phyloP scores from a whole-genome alignment of 2,888 invertebrate species.

The Latheticus oryzae region DNA sequence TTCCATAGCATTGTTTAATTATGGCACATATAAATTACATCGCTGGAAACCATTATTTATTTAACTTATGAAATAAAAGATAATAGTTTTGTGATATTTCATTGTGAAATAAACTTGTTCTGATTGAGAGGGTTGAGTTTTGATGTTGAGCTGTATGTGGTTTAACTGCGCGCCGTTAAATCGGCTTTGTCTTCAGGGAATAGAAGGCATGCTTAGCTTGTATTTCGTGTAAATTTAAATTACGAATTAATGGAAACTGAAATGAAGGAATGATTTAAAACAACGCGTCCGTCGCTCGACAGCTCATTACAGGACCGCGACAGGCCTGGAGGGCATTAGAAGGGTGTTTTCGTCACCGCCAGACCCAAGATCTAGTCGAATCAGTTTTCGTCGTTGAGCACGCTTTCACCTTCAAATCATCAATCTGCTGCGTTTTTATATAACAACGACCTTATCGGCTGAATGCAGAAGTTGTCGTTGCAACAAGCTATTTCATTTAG shows the following conservation, averaged over 20 bases:
- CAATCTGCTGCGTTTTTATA: conserved; percentile 43
- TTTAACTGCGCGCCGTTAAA: too few species aligned
- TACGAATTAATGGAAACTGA: conserved; percentile 51
- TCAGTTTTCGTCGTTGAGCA: conserved; percentile 37
- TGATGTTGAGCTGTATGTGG: too few species aligned
- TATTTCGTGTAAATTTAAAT: conserved; percentile 47
- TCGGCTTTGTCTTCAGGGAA: too few species aligned
- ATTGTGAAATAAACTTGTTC: too few species aligned
- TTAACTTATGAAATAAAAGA: too few species aligned
- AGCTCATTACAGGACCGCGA: conserved; percentile 46
- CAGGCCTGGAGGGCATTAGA: conserved; percentile 30
- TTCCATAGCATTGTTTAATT: too few species aligned
- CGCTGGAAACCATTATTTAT: too few species aligned
- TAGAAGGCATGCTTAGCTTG: conserved; percentile 16
- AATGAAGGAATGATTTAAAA: conserved; percentile 53
- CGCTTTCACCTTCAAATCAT: conserved; percentile 41
- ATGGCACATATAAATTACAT: too few species aligned
- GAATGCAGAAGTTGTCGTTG: conserved; percentile 44
- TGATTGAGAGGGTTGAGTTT: too few species aligned
- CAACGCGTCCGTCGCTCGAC: conserved; percentile 48
- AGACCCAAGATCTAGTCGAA: conserved; percentile 25
- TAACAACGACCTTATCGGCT: conserved; percentile 43
- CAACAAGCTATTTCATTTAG: conserved; percentile 44
- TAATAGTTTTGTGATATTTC: too few species aligned
- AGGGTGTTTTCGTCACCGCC: conserved; percentile 29